Conservation (phyloP, 2,113 vertebrate genomes). For the Thomomys bottae region DNA sequence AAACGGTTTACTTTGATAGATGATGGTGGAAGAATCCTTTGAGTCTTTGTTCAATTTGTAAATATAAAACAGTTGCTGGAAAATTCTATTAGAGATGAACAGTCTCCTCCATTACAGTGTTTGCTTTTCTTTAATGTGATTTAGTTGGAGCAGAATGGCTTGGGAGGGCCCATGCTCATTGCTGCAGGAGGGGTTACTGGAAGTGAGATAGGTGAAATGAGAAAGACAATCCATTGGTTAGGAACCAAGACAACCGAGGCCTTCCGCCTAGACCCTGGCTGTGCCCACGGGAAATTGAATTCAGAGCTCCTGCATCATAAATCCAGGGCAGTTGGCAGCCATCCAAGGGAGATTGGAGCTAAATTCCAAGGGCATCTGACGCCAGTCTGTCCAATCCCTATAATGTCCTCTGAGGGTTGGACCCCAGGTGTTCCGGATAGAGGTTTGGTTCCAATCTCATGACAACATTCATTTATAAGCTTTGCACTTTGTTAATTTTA, state of each 20-base stretch:
- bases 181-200: slow-evolving; percentile 37
- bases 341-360: slow-evolving; percentile 14
- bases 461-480: background rate
- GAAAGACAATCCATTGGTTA: background rate
- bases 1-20: slow-evolving; percentile 46
- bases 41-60: slow-evolving; percentile 46
- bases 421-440: background rate
- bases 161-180: background rate
- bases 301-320: slow-evolving; percentile 62
- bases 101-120: slow-evolving; percentile 64
- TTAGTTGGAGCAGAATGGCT: slow-evolving; percentile 56
- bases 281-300: slow-evolving; percentile 69
- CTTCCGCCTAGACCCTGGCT: slow-evolving; percentile 44
- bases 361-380: slow-evolving; percentile 39
- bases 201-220: background rate
- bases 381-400: background rate
- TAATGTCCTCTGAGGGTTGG: background rate
- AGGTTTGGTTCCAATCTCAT: background rate
- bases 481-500: slow-evolving; percentile 18
- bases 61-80: slow-evolving; percentile 71
- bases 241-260: slow-evolving; percentile 1
- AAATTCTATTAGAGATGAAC: slow-evolving; percentile 72
- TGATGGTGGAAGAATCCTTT: slow-evolving; percentile 26
- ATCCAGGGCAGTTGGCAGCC: slow-evolving; percentile 69
- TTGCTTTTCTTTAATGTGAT: slow-evolving; percentile 77